A percentile compares a stretch with the other conserved stretches of the same genome.
These are phyloP conservation scores for Epiblema foenella DNA, from an alignment of 2,888 invertebrate species.

Conservation along the genomic window DNA sequence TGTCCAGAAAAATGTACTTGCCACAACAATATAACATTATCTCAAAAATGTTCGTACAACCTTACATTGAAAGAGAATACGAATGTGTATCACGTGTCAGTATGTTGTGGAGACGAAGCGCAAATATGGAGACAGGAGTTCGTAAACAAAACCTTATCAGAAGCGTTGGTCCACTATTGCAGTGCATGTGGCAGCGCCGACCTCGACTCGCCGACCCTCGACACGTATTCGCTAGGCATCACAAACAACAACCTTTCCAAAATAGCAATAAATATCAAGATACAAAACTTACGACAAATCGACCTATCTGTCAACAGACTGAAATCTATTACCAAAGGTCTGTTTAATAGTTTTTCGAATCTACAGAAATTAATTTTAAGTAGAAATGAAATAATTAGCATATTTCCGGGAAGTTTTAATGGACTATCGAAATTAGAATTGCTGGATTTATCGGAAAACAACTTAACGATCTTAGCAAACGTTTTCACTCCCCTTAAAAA, in stretches of 20 bases:
- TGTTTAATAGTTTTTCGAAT: slow-evolving; percentile 83
- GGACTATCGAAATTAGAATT: slow-evolving; percentile 86
- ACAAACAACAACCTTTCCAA: slow-evolving; percentile 67
- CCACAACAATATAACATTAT: slow-evolving; percentile 59
- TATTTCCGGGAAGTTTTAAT: slow-evolving; percentile 85
- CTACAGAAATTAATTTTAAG: slow-evolving; percentile 88
- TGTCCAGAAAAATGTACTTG: slow-evolving; percentile 68
- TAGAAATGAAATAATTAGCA: slow-evolving; percentile 86
- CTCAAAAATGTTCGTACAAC: slow-evolving; percentile 71
- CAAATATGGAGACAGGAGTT: slow-evolving; percentile 60
- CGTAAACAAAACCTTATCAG: slow-evolving; percentile 67
- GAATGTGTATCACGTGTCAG: slow-evolving; percentile 58
- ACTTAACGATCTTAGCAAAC: slow-evolving; percentile 83
- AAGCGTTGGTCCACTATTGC: slow-evolving; percentile 61
- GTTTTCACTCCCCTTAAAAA: slow-evolving; percentile 85
- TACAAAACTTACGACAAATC: slow-evolving; percentile 79
- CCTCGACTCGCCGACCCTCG: slow-evolving; percentile 64
- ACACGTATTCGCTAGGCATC: slow-evolving; percentile 66
- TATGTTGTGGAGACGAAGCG: slow-evolving; percentile 66
- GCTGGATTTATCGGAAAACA: slow-evolving; percentile 89
- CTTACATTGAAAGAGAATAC: slow-evolving; percentile 67
- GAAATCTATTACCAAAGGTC: slow-evolving; percentile 76
- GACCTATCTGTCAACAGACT: slow-evolving; percentile 87
- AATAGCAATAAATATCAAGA: slow-evolving; percentile 65
- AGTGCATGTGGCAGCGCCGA: slow-evolving; percentile 64